phyloP scores from a whole-genome alignment of 2,888 invertebrate genomes.

The Euplagia quadripunctaria region DNA sequence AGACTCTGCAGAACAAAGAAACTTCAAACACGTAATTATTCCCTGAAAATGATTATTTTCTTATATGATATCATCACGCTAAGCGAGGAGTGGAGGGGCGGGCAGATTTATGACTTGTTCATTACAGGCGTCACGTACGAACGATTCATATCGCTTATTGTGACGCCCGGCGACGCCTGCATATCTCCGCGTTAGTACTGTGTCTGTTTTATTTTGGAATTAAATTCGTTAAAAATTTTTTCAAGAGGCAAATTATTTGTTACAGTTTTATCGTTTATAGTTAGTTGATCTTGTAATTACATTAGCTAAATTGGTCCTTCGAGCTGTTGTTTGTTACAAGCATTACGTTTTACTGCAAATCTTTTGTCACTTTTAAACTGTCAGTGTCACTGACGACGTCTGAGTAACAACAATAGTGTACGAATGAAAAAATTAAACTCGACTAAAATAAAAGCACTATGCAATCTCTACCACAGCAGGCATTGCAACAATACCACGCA shows the following conservation, averaged over 20 bases:
- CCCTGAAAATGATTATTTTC: slow-evolving; percentile 22
- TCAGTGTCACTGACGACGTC: too few relatives aligned
- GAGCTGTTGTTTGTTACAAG: not conserved
- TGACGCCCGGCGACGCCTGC: slow-evolving; percentile 45
- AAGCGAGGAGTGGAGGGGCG: slow-evolving; percentile 13
- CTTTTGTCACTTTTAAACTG: too few relatives aligned
- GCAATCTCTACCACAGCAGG: too few relatives aligned
- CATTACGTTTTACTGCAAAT: too few relatives aligned
- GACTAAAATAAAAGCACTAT: too few relatives aligned
- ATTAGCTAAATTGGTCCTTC: not conserved
- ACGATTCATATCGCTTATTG: slow-evolving; percentile 47
- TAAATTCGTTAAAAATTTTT: slow-evolving; percentile 1
- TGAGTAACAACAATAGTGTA: too few relatives aligned
- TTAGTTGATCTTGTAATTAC: not conserved
- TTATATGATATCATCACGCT: slow-evolving; percentile 32
- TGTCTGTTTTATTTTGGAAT: slow-evolving; percentile 34
- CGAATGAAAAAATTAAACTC: too few relatives aligned
- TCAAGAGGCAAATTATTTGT: not conserved
- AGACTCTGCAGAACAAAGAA: slow-evolving; percentile 19
- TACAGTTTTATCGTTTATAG: not conserved
- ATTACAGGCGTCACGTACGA: slow-evolving; percentile 43
- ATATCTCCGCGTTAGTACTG: slow-evolving; percentile 28
- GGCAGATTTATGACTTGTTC: slow-evolving; percentile 46
- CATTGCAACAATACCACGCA: too few relatives aligned
- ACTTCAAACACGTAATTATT: slow-evolving; percentile 17